These are phyloP conservation scores for Keiferia lycopersicella DNA, from an alignment of 2,888 invertebrate species.

Conservation along the genomic window DNA sequence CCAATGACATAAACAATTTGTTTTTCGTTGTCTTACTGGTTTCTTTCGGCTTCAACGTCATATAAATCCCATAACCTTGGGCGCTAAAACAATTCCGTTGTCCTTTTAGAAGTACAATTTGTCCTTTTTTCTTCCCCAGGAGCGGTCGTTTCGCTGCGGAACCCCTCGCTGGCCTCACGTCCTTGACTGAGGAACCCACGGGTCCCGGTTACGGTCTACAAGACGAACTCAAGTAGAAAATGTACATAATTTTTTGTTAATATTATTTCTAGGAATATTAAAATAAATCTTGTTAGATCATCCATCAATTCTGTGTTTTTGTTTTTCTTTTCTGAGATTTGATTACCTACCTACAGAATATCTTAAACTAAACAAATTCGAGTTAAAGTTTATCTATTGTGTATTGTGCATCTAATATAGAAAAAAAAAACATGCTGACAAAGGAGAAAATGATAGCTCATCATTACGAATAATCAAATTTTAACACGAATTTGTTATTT, in stretches of 20 bases:
- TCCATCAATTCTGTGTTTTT: slow-evolving; percentile 30
- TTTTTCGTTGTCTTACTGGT: no score
- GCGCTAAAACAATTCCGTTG: no score
- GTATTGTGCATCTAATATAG: no score
- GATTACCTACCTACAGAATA: neutral
- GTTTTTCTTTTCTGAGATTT: neutral
- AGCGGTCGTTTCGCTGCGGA: slow-evolving; percentile 96
- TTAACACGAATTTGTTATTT: no score
- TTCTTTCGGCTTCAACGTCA: no score
- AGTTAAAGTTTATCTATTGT: no score
- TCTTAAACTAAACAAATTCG: no score
- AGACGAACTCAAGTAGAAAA: slow-evolving; percentile 56
- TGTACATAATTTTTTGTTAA: slow-evolving; percentile 43
- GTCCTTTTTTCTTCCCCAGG: slow-evolving; percentile 63
- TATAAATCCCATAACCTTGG: no score
- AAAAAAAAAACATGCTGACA: no score
- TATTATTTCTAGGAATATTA: slow-evolving; percentile 61
- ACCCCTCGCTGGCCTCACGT: slow-evolving; percentile 93
- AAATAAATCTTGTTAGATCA: slow-evolving; percentile 75
- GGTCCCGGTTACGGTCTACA: slow-evolving; percentile 96
- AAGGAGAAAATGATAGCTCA: no score
- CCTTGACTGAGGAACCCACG: slow-evolving; percentile 91
- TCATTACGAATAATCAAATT: no score
- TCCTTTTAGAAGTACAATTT: neutral
- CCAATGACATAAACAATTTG: no score